A percentile compares a stretch with the other conserved stretches of the same genome.
phyloP scores from a whole-genome alignment of 2,888 invertebrate species.

The Anthophora plumipes region DNA sequence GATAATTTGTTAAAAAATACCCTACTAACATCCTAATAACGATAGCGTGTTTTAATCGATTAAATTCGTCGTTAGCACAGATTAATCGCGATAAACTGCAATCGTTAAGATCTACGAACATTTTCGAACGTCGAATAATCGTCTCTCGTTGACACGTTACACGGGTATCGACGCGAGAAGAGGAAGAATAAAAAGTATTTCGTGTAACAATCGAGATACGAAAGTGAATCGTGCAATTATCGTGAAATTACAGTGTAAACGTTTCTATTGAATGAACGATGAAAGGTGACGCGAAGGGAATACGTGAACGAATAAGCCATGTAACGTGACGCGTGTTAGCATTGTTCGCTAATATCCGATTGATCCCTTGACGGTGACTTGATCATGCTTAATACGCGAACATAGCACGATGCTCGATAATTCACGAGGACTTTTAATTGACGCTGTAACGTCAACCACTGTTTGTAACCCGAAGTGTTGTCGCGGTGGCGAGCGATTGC shows the following conservation, averaged over 20 bases:
- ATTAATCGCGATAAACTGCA: constrained; percentile 40
- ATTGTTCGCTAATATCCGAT: constrained; percentile 15
- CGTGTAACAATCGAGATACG: not conserved
- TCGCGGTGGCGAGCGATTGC: constrained; percentile 20
- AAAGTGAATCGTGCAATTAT: constrained; percentile 12
- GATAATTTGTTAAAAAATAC: not conserved
- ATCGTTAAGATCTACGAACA: constrained; percentile 32
- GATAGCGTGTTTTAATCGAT: not conserved
- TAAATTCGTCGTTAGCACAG: not conserved
- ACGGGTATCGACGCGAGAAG: too few relatives aligned
- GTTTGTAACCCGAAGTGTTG: constrained; percentile 45
- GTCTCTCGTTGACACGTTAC: constrained; percentile 20
- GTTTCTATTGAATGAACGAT: constrained; percentile 1
- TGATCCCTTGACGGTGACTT: not conserved
- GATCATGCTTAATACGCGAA: constrained; percentile 33
- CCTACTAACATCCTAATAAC: too few relatives aligned
- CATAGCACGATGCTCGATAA: constrained; percentile 39
- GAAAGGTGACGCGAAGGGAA: not conserved
- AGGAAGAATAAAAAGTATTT: too few relatives aligned
- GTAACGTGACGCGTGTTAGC: not conserved
- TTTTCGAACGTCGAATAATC: constrained; percentile 31
- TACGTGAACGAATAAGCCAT: not conserved
- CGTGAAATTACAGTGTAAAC: not conserved
- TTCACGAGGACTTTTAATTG: constrained; percentile 58
- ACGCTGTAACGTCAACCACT: constrained; percentile 30